Evolutionary conservation across 2,113 vertebrate genomes (phyloP).

Genomic region (Xiphorhynchus elegans): DNA sequence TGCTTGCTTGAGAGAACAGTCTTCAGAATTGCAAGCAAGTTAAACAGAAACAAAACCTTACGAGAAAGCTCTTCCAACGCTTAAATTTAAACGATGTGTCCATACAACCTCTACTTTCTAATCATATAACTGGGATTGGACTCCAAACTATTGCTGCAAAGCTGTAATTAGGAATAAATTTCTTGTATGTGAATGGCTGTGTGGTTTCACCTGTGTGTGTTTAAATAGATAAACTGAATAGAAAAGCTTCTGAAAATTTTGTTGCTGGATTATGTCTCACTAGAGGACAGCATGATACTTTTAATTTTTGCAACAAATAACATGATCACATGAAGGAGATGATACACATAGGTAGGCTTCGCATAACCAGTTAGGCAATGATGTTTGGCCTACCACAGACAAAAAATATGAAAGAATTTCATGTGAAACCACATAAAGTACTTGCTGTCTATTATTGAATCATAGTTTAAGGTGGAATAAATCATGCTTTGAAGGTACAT

Average conservation of each 20-base stretch:
- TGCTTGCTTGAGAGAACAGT: accelerated
- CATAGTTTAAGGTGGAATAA: background rate
- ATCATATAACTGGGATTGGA: background rate
- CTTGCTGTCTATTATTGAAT: background rate
- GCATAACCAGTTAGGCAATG: background rate
- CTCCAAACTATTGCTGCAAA: background rate
- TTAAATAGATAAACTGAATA: background rate
- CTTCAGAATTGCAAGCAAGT: background rate
- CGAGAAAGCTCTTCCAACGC: background rate
- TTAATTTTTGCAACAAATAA: background rate
- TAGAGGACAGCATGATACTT: background rate
- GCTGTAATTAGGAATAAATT: background rate
- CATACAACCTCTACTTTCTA: background rate
- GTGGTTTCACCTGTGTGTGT: accelerated
- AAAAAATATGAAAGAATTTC: background rate
- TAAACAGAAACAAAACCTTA: background rate
- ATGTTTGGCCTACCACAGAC: background rate
- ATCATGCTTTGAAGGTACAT: background rate
- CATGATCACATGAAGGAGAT: background rate
- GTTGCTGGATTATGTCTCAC: background rate
- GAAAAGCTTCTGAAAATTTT: background rate
- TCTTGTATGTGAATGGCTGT: background rate
- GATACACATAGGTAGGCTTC: background rate
- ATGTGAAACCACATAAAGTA: background rate
- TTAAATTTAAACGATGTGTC: background rate